Evolutionary conservation across 1,140 invertebrate genomes (phyloP), one percentile per base, ranked within the genome.

Genomic region (Bathynomus jamesi): DNA sequence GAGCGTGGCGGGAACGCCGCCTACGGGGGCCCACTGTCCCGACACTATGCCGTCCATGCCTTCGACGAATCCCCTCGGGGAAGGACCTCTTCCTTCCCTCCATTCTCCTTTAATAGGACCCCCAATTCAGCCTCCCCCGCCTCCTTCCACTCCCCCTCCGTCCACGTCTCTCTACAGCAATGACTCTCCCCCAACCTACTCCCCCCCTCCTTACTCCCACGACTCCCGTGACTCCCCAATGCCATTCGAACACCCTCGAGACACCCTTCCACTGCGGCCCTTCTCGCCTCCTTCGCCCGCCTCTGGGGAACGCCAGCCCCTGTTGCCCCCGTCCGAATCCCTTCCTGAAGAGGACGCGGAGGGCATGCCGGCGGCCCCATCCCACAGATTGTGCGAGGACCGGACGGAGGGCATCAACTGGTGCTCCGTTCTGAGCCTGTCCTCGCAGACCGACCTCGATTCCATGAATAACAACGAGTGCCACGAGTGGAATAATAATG

Each of bases 361-460:
- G 21, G 69, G 61, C n/a, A 72, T 62, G 3, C 63, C 66, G 21
- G 13, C 40, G 1, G 2, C 21, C 2, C 40, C 40, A 11, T 53
- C 40, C 2, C 40, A 53, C 13, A 53, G 40, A 21, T 53, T 53
- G 21, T 53, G 40, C 21, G 90, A 90, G 78, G 90, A 91, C 80
- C 86, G 86, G 60, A 86, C 85, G 24, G 86, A 89, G 64, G 75
- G 67, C 72, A 93, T 94, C 80, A 93, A 94, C 82, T 94, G 93
- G 92, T 90, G 92, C 78, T 93, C 91, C 30, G 92, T 94, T 76
- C 85, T 95, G 46, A 93, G 90, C 78, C 85, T 94, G 17, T 91
- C 90, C 70, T 90, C 89, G 66, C 89, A 92, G 77, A 92, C 90
- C 67, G 91, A 91, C 78, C 83, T 93, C 27, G 91, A 93, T 81